Conservation (phyloP, 1,140 invertebrate genomes). For the Chymomyza costata region DNA sequence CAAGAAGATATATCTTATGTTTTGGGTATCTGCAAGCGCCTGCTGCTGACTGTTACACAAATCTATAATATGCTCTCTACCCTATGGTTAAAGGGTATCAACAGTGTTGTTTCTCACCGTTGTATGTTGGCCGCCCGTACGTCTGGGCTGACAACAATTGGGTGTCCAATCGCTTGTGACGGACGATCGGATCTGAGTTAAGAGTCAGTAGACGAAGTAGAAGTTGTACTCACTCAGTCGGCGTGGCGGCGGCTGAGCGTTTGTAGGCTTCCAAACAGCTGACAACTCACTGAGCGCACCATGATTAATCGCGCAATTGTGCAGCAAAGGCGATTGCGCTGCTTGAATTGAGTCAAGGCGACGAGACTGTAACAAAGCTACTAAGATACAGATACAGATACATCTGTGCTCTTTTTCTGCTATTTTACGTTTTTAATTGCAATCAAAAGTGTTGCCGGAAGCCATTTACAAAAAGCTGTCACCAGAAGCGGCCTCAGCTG, state of each 20-base stretch:
- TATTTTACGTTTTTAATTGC: constrained; percentile 67
- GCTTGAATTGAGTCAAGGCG: too few species aligned
- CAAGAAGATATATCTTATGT: too few species aligned
- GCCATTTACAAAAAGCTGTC: constrained; percentile 69
- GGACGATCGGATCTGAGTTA: constrained; percentile 64
- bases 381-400: constrained; percentile 37
- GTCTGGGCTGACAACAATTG: too few species aligned
- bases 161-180: constrained; percentile 71
- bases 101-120: too few species aligned
- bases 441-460: constrained; percentile 72
- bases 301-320: constrained; percentile 73
- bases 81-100: too few species aligned
- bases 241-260: constrained; percentile 26
- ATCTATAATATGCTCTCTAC: too few species aligned
- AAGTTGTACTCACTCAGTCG: neutral
- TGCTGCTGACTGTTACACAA: too few species aligned
- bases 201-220: too few species aligned
- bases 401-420: constrained; percentile 59
- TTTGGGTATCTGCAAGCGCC: too few species aligned
- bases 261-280: constrained; percentile 50
- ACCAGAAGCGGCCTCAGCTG: constrained; percentile 39
- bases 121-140: too few species aligned
- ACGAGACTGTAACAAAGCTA: constrained; percentile 6
- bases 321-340: constrained; percentile 24
- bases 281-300: constrained; percentile 71